A percentile compares a stretch with the other conserved stretches of the same genome.
phyloP scores from a whole-genome alignment of 30 jellyfish, hydroid and myxozoan genomes.

The Hydra vulgaris region DNA sequence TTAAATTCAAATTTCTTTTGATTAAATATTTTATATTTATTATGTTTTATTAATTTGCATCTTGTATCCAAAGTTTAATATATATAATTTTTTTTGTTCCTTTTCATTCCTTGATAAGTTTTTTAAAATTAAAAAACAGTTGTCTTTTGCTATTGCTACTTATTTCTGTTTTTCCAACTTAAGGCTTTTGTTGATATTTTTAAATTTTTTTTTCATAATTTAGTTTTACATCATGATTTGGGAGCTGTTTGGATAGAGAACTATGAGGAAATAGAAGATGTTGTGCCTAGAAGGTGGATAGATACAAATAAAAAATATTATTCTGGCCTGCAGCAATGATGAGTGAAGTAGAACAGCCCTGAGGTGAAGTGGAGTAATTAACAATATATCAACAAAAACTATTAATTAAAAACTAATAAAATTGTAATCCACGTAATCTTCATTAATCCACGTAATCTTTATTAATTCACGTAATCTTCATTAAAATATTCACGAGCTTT shows the following conservation, averaged over 20 bases:
- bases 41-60: neutral
- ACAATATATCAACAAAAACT: too few species aligned
- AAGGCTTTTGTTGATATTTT: neutral
- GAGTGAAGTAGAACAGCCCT: too few species aligned
- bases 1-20: neutral
- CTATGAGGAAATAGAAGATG: neutral
- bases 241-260: neutral
- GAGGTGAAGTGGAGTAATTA: too few species aligned
- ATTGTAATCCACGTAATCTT: too few species aligned
- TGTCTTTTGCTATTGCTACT: neutral
- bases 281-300: neutral
- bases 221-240: neutral
- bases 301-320: neutral
- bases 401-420: too few species aligned
- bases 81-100: neutral
- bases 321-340: neutral
- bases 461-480: too few species aligned
- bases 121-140: neutral
- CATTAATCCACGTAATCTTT: too few species aligned
- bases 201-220: too few species aligned
- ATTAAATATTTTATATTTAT: too few species aligned
- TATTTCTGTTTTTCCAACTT: neutral
- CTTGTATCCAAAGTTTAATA: neutral
- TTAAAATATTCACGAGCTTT: too few species aligned
- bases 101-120: neutral